phyloP scores from a whole-genome alignment of 30 jellyfish, hydroid and myxozoan genomes.

The Chrysaora quinquecirrha region DNA sequence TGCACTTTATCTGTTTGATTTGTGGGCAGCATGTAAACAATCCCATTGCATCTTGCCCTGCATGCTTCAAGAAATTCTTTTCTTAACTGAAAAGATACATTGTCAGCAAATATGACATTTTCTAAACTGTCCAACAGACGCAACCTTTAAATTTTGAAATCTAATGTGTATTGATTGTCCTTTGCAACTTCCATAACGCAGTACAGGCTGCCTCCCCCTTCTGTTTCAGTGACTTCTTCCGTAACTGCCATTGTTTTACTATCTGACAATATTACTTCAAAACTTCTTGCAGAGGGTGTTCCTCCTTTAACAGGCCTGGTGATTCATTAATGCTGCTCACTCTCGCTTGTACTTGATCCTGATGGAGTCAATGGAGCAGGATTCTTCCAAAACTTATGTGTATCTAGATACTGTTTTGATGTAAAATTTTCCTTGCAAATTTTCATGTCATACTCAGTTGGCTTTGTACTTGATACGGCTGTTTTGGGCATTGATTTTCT shows the following conservation, averaged over 20 bases:
- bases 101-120: too few relatives aligned
- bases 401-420: constrained; percentile 35
- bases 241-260: not conserved
- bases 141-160: too few relatives aligned
- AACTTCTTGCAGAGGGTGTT: not conserved
- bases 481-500: constrained; percentile 30
- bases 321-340: not conserved
- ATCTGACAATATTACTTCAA: not conserved
- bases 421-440: constrained; percentile 19
- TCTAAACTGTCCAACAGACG: too few relatives aligned
- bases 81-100: too few relatives aligned
- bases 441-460: not conserved
- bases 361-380: not conserved
- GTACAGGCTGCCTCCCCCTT: not conserved
- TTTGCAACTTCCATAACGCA: not conserved
- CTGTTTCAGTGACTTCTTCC: not conserved
- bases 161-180: too few relatives aligned
- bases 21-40: too few relatives aligned
- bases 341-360: not conserved
- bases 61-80: too few relatives aligned
- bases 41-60: too few relatives aligned
- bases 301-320: constrained; percentile 1
- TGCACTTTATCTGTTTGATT: too few relatives aligned
- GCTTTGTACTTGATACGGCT: constrained; percentile 11
- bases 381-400: constrained; percentile 28